Percentiles rank a stretch among this genome's conserved stretches.
phyloP scores from a whole-genome alignment of 2,113 vertebrate species.

The Triplophysa rosa region DNA sequence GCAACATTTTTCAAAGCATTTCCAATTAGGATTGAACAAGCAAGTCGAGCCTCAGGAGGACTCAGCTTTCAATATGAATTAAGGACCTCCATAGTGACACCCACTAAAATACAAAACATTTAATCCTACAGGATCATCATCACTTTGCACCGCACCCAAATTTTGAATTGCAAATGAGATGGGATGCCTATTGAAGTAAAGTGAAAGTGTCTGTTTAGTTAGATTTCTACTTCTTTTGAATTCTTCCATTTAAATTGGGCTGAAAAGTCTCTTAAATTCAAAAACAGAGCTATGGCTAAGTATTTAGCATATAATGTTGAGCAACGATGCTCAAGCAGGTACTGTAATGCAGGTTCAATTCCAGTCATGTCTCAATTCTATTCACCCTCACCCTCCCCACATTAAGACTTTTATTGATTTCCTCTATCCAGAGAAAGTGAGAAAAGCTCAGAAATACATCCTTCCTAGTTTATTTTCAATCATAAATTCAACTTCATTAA shows the following conservation, averaged over 20 bases:
- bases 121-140: slow-evolving; percentile 20
- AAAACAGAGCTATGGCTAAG: background rate
- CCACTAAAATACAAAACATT: background rate
- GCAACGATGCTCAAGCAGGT: background rate
- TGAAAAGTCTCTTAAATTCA: background rate
- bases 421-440: too few species aligned
- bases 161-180: slow-evolving; percentile 33
- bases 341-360: too few species aligned
- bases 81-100: background rate
- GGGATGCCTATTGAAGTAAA: background rate
- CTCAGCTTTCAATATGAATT: background rate
- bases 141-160: background rate
- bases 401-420: too few species aligned
- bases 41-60: background rate
- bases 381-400: too few species aligned
- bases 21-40: background rate
- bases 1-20: background rate
- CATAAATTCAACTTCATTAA: too few species aligned
- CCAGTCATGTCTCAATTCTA: too few species aligned
- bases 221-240: slow-evolving; percentile 8
- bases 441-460: too few species aligned
- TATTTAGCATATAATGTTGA: background rate
- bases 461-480: too few species aligned
- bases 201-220: background rate
- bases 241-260: background rate